Percentiles rank a stretch among this genome's conserved stretches.
Conservation (phyloP, 2,797 vertebrate genomes). For the Distichodus sexfasciatus region DNA sequence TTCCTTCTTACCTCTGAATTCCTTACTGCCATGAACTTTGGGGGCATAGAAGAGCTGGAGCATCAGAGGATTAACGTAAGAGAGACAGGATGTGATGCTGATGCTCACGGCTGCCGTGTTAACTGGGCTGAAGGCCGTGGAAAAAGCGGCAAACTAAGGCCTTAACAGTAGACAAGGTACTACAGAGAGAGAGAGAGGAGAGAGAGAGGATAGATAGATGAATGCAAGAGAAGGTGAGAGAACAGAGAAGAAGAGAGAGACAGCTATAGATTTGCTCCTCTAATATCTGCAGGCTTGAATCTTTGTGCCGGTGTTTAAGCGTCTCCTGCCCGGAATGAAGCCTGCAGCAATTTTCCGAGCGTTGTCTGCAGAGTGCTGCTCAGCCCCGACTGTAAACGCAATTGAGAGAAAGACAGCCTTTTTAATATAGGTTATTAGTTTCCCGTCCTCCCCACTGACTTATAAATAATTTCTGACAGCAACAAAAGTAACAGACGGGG, state of each 20-base stretch:
- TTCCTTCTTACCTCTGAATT: conserved; percentile 66
- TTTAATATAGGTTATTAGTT: conserved; percentile 63
- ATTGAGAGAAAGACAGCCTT: conserved; percentile 51
- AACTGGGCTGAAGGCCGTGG: conserved; percentile 5
- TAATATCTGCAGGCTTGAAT: conserved; percentile 7
- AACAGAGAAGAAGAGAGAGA: not conserved
- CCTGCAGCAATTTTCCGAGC: conserved; percentile 43
- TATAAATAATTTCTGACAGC: conserved; percentile 62
- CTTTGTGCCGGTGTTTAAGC: conserved; percentile 21
- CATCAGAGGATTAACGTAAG: too few relatives aligned
- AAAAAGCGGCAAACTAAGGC: not conserved
- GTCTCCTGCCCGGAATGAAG: conserved; percentile 32
- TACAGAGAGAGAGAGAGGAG: not conserved
- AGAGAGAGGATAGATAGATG: not conserved
- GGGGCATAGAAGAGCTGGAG: conserved; percentile 3
- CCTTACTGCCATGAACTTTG: conserved; percentile 56
- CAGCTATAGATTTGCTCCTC: conserved; percentile 12
- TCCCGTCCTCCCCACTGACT: conserved; percentile 53
- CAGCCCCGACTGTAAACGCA: conserved; percentile 42
- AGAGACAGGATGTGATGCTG: not conserved
- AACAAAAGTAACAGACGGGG: conserved; percentile 56
- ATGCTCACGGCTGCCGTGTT: conserved; percentile 9
- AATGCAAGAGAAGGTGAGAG: too few relatives aligned
- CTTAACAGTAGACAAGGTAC: not conserved
- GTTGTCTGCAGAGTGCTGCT: conserved; percentile 39